Evolutionary conservation across 1,140 invertebrate species (phyloP).

Genomic region (Bombus picipes): DNA sequence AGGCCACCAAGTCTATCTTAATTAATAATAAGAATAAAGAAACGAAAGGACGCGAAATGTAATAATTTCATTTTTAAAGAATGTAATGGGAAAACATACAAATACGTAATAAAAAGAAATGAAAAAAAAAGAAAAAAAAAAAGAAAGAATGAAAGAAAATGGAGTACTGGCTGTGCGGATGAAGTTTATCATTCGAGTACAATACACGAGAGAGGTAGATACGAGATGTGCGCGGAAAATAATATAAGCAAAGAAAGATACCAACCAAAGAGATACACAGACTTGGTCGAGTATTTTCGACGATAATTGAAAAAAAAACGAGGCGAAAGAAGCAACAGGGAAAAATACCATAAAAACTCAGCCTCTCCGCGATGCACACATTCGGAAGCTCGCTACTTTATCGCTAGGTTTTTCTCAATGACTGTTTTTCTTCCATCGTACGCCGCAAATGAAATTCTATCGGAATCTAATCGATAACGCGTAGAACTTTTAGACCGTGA

Average conservation of each 20-base stretch:
- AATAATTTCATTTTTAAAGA: neutral
- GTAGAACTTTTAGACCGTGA: neutral
- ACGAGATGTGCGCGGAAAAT: neutral
- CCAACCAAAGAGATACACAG: neutral
- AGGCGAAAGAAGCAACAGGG: neutral
- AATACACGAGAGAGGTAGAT: slow-evolving; percentile 20
- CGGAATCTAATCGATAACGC: neutral
- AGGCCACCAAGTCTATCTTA: slow-evolving; percentile 17
- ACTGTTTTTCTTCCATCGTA: too few species aligned
- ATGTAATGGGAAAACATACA: too few species aligned
- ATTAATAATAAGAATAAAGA: neutral
- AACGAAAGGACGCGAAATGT: neutral
- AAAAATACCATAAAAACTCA: neutral
- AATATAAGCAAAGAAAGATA: too few species aligned
- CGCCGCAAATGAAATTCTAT: neutral
- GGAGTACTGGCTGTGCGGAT: neutral
- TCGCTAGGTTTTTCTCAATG: too few species aligned
- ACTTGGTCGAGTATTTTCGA: too few species aligned
- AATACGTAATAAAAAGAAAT: too few species aligned
- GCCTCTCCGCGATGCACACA: neutral
- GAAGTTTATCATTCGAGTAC: neutral
- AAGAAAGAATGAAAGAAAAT: neutral
- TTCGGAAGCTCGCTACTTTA: neutral
- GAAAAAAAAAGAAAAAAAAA: too few species aligned
- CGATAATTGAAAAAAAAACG: neutral